A percentile compares a stretch with the other conserved stretches of the same genome.
phyloP scores from a whole-genome alignment of 2,888 invertebrate genomes.

The Hedya salicella region DNA sequence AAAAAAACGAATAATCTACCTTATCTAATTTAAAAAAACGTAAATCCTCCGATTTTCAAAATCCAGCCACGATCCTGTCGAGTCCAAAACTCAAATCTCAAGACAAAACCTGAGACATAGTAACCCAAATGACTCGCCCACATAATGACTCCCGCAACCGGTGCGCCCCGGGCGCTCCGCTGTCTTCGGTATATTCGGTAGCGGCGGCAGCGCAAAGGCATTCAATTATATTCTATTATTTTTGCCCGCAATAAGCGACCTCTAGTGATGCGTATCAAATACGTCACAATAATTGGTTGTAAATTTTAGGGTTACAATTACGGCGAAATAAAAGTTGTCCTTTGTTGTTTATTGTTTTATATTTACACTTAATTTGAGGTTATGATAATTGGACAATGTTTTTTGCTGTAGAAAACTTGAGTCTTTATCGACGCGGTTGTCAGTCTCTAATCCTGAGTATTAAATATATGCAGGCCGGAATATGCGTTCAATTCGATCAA shows the following conservation, averaged over 20 bases:
- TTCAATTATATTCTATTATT: conserved; percentile 56
- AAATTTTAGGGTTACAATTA: conserved; percentile 33
- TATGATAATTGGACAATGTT: not conserved
- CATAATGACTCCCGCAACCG: conserved; percentile 38
- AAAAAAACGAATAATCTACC: no score
- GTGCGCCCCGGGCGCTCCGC: conserved; percentile 51
- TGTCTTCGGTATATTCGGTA: conserved; percentile 64
- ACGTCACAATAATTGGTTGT: conserved; percentile 57
- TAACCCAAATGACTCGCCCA: not conserved
- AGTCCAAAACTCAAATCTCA: no score
- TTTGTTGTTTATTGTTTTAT: conserved; percentile 21
- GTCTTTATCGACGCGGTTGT: no score
- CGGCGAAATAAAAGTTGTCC: conserved; percentile 13
- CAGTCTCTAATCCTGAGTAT: no score
- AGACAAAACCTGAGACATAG: no score
- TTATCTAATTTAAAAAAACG: no score
- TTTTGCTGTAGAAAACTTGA: not conserved
- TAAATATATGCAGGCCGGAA: no score
- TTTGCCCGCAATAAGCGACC: conserved; percentile 55
- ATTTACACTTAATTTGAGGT: not conserved
- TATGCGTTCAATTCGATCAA: no score
- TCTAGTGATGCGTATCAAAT: conserved; percentile 66
- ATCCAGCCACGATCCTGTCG: no score
- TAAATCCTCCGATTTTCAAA: no score
- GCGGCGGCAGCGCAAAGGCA: conserved; percentile 66